Evolutionary conservation across 2,888 invertebrate genomes (phyloP).

Genomic region (Monochamus alternatus): DNA sequence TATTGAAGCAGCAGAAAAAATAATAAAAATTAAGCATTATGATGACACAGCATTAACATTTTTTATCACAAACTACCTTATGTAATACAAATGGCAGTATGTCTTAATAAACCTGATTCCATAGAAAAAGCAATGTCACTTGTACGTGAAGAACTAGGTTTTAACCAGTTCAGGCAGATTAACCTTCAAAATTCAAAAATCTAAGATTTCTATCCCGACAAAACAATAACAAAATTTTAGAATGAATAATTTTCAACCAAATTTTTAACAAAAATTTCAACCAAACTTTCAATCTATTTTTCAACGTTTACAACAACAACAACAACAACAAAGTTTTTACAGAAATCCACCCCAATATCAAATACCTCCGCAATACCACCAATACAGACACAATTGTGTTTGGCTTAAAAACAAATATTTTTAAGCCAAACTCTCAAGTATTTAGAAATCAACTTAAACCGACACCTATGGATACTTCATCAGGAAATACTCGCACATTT

Average conservation of each 20-base stretch:
- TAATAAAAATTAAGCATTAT: too few species aligned
- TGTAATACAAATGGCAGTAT: neutral
- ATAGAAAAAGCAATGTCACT: neutral
- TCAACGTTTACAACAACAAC: neutral
- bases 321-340: neutral
- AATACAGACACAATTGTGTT: too few species aligned
- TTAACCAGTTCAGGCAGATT: neutral
- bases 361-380: too few species aligned
- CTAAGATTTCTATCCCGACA: neutral
- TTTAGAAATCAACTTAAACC: neutral
- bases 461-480: neutral
- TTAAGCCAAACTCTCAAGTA: neutral
- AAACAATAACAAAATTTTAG: neutral
- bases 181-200: neutral
- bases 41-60: neutral
- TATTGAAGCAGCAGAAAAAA: neutral
- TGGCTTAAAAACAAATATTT: too few species aligned
- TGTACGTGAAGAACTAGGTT: neutral
- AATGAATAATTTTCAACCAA: neutral
- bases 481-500: neutral
- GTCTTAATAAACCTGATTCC: neutral
- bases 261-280: neutral
- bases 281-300: neutral
- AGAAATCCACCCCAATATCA: neutral
- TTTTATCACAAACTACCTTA: neutral